Evolutionary conservation across 1,140 invertebrate genomes (phyloP).

Genomic region (Adelges cooleyi): DNA sequence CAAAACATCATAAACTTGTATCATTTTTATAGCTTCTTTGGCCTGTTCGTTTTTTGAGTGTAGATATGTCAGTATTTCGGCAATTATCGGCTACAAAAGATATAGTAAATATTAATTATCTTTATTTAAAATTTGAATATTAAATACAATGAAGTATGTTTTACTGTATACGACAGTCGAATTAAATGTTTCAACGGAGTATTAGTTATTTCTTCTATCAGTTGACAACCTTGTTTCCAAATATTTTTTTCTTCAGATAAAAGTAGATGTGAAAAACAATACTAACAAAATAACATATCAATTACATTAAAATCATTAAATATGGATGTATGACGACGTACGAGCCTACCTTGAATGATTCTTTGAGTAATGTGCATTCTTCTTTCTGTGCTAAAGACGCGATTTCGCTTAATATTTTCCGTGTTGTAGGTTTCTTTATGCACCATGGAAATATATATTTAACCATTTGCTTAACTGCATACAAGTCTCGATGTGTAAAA

Average conservation of each 20-base stretch:
- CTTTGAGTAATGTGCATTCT: slow-evolving; percentile 17
- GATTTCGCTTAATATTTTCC: slow-evolving; percentile 21
- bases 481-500: slow-evolving; percentile 11
- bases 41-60: slow-evolving; percentile 19
- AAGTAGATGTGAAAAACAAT: slow-evolving; percentile 11
- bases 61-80: slow-evolving; percentile 23
- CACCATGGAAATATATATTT: slow-evolving; percentile 26
- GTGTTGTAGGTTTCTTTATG: slow-evolving; percentile 14
- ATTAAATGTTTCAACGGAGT: slow-evolving; percentile 31
- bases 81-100: slow-evolving; percentile 31
- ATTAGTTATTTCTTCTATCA: slow-evolving; percentile 33
- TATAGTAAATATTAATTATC: slow-evolving; percentile 28
- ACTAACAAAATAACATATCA: neutral
- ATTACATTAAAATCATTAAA: neutral
- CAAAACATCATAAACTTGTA: slow-evolving; percentile 26
- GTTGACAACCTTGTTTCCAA: neutral
- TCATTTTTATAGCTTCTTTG: slow-evolving; percentile 20
- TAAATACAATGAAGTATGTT: slow-evolving; percentile 25
- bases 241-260: neutral
- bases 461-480: slow-evolving; percentile 12
- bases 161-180: slow-evolving; percentile 26
- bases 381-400: slow-evolving; percentile 16
- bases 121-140: slow-evolving; percentile 20
- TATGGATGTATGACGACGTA: neutral
- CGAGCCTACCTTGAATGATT: slow-evolving; percentile 29